These are phyloP conservation scores for Scaptomyza tumidula DNA, from an alignment of 2,888 invertebrate genomes.

Conservation along the genomic window DNA sequence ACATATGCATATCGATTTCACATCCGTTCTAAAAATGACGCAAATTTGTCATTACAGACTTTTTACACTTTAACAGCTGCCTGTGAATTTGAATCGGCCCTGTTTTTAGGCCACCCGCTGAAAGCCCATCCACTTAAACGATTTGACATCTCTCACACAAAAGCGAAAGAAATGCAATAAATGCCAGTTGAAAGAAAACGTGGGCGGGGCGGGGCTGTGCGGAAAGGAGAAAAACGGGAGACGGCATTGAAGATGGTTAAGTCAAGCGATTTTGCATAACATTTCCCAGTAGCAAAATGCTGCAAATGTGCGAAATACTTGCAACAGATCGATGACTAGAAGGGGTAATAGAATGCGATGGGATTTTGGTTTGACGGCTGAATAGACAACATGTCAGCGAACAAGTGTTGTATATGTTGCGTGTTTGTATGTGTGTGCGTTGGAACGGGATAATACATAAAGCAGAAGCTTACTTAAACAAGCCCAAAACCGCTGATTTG, in stretches of 20 bases:
- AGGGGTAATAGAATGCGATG: background rate
- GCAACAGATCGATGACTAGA: conserved; percentile 14
- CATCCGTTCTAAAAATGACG: conserved; percentile 4
- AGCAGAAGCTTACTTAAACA: background rate
- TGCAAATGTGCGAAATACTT: conserved; percentile 57
- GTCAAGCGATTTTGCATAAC: conserved; percentile 67
- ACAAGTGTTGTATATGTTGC: conserved; percentile 10
- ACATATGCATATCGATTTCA: conserved; percentile 6
- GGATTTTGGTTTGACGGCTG: conserved; percentile 15
- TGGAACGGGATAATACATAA: background rate
- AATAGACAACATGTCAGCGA: conserved; percentile 40
- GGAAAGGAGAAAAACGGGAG: background rate
- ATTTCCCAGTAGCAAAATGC: conserved; percentile 59
- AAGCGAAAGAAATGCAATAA: conserved; percentile 71
- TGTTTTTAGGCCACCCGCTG: background rate
- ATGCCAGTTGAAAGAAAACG: conserved; percentile 55
- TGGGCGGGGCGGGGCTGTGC: background rate
- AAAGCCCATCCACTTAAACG: background rate
- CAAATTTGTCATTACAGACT: conserved; percentile 6
- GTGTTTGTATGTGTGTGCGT: background rate
- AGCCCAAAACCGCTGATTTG: conserved; percentile 3
- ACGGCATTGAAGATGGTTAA: conserved; percentile 32
- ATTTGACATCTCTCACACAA: conserved; percentile 48
- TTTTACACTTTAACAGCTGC: conserved; percentile 47
- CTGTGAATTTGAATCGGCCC: conserved; percentile 50